phyloP scores from a whole-genome alignment of 1,140 invertebrate genomes.

The Triops cancriformis region DNA sequence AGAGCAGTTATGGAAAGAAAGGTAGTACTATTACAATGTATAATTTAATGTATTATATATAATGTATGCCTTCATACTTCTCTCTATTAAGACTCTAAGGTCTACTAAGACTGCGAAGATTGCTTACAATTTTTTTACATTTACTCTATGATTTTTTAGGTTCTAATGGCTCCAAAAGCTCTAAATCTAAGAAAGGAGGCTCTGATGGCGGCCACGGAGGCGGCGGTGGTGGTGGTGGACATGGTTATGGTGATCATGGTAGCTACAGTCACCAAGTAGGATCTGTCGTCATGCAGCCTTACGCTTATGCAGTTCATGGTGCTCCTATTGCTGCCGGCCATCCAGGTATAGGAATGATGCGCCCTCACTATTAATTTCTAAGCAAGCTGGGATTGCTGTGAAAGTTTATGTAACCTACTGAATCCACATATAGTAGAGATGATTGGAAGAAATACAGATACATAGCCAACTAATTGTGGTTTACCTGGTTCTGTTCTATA shows the following conservation, averaged over 20 bases:
- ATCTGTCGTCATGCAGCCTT: not conserved
- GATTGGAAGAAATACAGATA: not conserved
- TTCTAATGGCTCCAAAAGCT: not conserved
- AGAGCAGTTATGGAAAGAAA: conserved; percentile 24
- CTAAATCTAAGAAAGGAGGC: not conserved
- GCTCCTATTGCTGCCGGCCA: not conserved
- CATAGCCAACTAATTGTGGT: not conserved
- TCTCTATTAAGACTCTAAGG: too few species aligned
- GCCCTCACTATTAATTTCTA: not conserved
- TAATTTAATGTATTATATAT: too few species aligned
- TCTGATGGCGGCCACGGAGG: not conserved
- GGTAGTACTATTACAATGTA: not conserved
- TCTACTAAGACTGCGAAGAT: too few species aligned
- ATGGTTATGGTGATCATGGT: not conserved
- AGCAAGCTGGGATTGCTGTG: not conserved
- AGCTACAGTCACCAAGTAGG: not conserved
- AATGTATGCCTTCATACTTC: too few species aligned
- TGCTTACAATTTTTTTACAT: too few species aligned
- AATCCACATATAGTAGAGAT: not conserved
- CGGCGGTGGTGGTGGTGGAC: not conserved
- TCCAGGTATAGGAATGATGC: not conserved
- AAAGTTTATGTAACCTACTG: not conserved
- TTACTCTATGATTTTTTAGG: not conserved
- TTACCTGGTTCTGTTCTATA: not conserved
- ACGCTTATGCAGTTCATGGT: not conserved